Percentiles rank a stretch among this genome's conserved stretches.
Evolutionary conservation across 2,797 vertebrate genomes (phyloP).

Genomic region (Spea hammondii): DNA sequence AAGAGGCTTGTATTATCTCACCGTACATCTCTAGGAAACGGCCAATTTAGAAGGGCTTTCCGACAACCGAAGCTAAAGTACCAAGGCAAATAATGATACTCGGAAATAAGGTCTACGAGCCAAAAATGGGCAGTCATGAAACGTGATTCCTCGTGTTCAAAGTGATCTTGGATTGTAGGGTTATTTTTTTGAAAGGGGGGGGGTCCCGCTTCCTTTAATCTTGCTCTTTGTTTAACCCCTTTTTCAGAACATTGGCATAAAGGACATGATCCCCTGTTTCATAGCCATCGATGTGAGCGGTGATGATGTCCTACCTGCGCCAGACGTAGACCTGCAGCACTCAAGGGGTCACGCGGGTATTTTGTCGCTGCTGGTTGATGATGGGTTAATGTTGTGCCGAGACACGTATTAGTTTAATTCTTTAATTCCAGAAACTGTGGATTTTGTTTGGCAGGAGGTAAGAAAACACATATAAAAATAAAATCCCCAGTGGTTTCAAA

Average conservation of each 20-base stretch:
- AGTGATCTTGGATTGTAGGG: slow-evolving; percentile 1
- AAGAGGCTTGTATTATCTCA: slow-evolving; percentile 18
- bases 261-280: too few species aligned
- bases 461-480: slow-evolving; percentile 31
- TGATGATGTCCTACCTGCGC: too few species aligned
- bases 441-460: slow-evolving; percentile 28
- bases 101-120: slow-evolving; percentile 16
- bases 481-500: slow-evolving; percentile 23
- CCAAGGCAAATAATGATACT: slow-evolving; percentile 44
- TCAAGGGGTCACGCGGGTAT: too few species aligned
- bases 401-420: slow-evolving; percentile 34
- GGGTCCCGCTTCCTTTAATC: not conserved
- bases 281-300: too few species aligned
- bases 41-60: slow-evolving; percentile 32
- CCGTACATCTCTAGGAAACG: slow-evolving; percentile 34
- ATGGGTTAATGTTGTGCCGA: slow-evolving; percentile 2
- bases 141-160: slow-evolving; percentile 28
- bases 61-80: slow-evolving; percentile 29
- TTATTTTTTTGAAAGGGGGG: not conserved
- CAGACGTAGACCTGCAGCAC: too few species aligned
- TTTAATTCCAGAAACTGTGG: slow-evolving; percentile 41
- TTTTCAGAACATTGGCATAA: not conserved
- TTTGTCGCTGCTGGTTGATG: not conserved
- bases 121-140: slow-evolving; percentile 13
- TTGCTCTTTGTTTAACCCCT: too few species aligned